These are phyloP conservation scores for Leptinotarsa peninsularis DNA, from an alignment of 2,888 invertebrate species.

Conservation along the genomic window DNA sequence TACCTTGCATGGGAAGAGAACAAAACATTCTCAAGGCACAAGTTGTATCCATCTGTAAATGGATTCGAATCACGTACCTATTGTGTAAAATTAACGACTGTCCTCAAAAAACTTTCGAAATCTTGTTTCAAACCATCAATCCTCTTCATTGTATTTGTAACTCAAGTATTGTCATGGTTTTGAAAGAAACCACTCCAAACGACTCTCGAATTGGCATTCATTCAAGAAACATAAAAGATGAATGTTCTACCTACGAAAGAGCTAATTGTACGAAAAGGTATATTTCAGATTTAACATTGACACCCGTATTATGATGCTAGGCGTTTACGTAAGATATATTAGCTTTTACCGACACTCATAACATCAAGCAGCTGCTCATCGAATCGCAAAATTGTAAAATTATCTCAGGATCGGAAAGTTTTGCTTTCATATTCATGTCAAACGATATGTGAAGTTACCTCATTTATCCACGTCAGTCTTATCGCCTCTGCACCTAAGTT, in stretches of 20 bases:
- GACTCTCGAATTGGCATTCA: constrained; percentile 27
- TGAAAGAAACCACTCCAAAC: constrained; percentile 29
- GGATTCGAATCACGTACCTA: not conserved
- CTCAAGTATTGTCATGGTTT: constrained; percentile 12
- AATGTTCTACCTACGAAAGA: constrained; percentile 22
- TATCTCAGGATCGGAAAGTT: not conserved
- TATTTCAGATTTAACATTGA: constrained; percentile 24
- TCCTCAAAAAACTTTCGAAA: constrained; percentile 19
- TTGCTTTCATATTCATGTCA: not conserved
- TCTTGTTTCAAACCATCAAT: constrained; percentile 24
- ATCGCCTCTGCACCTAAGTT: not conserved
- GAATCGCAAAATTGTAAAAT: constrained; percentile 13
- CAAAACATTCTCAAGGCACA: not conserved
- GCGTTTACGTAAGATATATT: constrained; percentile 22
- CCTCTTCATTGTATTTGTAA: constrained; percentile 13
- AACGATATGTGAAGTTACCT: not conserved
- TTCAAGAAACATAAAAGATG: constrained; percentile 16
- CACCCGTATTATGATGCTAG: constrained; percentile 17
- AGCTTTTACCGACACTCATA: not conserved
- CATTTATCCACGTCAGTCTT: not conserved
- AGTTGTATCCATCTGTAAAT: not conserved
- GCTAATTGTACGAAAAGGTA: constrained; percentile 25
- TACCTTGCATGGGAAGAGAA: not conserved
- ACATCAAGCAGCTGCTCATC: constrained; percentile 23
- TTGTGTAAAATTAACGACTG: constrained; percentile 26